Percentiles rank a stretch among this genome's conserved stretches.
phyloP scores from a whole-genome alignment of 1,140 invertebrate genomes.

The Fragariocoptes setiger region DNA sequence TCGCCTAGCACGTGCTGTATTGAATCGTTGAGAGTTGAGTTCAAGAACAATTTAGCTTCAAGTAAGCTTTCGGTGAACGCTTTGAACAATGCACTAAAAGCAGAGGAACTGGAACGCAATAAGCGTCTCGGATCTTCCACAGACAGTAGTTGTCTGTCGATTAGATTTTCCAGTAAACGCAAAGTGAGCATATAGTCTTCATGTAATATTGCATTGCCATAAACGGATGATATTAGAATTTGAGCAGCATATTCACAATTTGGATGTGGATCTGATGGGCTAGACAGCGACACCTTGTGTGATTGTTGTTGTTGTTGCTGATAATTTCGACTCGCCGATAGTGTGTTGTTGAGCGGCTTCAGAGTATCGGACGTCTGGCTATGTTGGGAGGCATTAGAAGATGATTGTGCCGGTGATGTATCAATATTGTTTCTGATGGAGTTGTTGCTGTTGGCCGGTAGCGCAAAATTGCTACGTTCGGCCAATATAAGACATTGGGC shows the following conservation, averaged over 20 bases:
- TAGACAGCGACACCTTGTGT: not conserved
- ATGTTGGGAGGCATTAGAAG: constrained; percentile 12
- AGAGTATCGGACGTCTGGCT: constrained; percentile 5
- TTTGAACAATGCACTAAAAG: constrained; percentile 60
- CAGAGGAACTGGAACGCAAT: constrained; percentile 46
- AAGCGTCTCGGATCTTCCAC: constrained; percentile 49
- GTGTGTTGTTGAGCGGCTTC: not conserved
- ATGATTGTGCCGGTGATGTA: no score
- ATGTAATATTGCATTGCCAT: constrained; percentile 39
- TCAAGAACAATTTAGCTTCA: constrained; percentile 64
- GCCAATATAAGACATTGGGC: constrained; percentile 44
- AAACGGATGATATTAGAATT: constrained; percentile 43
- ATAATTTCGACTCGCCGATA: not conserved
- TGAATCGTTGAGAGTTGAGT: constrained; percentile 56
- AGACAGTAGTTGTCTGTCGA: constrained; percentile 43
- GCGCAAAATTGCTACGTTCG: constrained; percentile 22
- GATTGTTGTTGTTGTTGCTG: no score
- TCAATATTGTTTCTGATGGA: constrained; percentile 21
- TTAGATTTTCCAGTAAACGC: constrained; percentile 39
- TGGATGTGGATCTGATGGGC: constrained; percentile 20
- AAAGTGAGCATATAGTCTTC: constrained; percentile 48
- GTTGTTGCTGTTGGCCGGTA: no score
- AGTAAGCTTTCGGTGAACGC: constrained; percentile 62
- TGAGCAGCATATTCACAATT: constrained; percentile 22
- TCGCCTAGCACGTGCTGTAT: constrained; percentile 71